phyloP scores from a whole-genome alignment of 2,113 vertebrate genomes.

The Glaucidium brasilianum region DNA sequence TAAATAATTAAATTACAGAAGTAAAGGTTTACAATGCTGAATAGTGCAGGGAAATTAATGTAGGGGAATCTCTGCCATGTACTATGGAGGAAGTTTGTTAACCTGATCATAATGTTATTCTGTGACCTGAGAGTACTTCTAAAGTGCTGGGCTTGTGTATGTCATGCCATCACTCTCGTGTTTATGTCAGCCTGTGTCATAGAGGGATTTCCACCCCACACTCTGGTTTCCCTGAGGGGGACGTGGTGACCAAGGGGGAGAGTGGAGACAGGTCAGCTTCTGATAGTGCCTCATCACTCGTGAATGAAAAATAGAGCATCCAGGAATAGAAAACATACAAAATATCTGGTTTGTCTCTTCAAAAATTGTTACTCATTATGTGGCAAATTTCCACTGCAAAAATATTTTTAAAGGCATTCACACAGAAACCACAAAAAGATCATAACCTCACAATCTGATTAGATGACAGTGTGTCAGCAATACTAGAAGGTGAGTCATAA shows the following conservation, averaged over 20 bases:
- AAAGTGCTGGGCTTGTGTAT: background rate
- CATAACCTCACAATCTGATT: background rate
- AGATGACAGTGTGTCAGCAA: background rate
- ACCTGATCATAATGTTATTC: background rate
- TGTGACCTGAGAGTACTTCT: background rate
- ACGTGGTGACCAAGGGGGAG: rapidly evolving
- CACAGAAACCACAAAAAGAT: background rate
- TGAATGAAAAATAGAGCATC: background rate
- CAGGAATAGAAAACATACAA: background rate
- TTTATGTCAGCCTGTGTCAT: background rate
- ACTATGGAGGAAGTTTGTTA: background rate
- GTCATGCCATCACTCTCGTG: background rate
- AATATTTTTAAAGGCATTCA: background rate
- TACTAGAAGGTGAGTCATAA: background rate
- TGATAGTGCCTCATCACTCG: background rate
- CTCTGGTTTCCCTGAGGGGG: background rate
- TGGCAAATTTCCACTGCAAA: background rate
- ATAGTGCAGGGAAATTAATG: background rate
- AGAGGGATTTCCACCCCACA: background rate
- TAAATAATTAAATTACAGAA: background rate
- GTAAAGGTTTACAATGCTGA: background rate
- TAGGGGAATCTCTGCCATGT: background rate
- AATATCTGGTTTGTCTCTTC: background rate
- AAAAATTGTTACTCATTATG: background rate
- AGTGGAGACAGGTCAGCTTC: background rate